Evolutionary conservation across 2,888 invertebrate species (phyloP).

Genomic region (Chloroclystis v-ata): DNA sequence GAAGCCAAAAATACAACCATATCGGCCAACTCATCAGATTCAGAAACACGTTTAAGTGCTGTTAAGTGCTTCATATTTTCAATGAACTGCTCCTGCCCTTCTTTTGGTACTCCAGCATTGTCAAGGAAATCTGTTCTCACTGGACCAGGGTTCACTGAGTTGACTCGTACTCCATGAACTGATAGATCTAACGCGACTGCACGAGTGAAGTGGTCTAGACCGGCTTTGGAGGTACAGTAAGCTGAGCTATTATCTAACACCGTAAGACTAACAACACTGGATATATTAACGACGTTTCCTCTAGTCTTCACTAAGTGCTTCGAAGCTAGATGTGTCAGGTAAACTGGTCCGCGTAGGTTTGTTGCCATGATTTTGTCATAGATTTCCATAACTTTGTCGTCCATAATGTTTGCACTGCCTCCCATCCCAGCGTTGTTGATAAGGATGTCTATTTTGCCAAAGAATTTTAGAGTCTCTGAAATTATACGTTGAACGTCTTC

Average conservation of each 20-base stretch:
- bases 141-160: constrained; percentile 93
- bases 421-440: constrained; percentile 39
- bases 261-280: constrained; percentile 30
- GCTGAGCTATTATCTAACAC: constrained; percentile 17
- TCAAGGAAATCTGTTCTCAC: constrained; percentile 60
- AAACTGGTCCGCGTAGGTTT: constrained; percentile 35
- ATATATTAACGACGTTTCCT: constrained; percentile 42
- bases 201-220: constrained; percentile 90
- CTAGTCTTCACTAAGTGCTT: constrained; percentile 35
- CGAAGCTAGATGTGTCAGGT: constrained; percentile 33
- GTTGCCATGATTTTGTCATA: constrained; percentile 35
- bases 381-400: constrained; percentile 29
- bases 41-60: constrained; percentile 83
- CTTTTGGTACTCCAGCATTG: neutral
- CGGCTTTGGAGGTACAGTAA: constrained; percentile 38
- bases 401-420: constrained; percentile 21
- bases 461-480: constrained; percentile 27
- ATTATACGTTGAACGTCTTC: constrained; percentile 33
- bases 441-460: constrained; percentile 35
- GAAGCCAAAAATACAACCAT: constrained; percentile 89
- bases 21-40: constrained; percentile 74
- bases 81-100: constrained; percentile 46
- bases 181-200: constrained; percentile 89
- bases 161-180: constrained; percentile 84
- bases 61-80: constrained; percentile 87